phyloP scores from a whole-genome alignment of 2,888 invertebrate genomes.

The Phytoseiulus persimilis region DNA sequence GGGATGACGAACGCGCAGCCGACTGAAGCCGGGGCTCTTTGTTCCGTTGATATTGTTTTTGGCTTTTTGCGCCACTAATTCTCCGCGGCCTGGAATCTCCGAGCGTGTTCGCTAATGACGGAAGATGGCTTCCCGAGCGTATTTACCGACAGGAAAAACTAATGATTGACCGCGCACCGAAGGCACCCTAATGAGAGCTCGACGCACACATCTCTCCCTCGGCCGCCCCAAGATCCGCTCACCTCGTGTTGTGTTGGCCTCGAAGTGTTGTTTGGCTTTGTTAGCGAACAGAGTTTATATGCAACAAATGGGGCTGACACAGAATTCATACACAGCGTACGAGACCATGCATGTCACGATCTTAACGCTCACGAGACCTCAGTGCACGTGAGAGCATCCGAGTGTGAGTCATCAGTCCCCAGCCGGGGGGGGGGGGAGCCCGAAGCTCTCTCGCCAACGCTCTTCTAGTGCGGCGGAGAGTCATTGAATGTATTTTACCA shows the following conservation, averaged over 20 bases:
- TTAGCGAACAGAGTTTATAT: neutral
- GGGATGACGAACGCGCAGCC: neutral
- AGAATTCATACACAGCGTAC: neutral
- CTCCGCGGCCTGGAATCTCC: neutral
- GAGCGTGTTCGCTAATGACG: no score
- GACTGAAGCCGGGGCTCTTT: neutral
- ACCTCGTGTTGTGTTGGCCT: neutral
- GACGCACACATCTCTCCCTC: neutral
- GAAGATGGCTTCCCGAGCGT: no score
- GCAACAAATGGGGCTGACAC: neutral
- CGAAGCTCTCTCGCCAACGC: neutral
- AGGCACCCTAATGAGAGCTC: neutral
- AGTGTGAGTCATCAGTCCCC: neutral
- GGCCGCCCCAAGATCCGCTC: neutral
- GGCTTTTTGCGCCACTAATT: neutral
- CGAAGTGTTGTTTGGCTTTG: neutral
- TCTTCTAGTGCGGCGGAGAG: neutral
- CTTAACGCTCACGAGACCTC: neutral
- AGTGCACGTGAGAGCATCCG: neutral
- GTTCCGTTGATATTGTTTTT: neutral
- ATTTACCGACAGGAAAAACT: no score
- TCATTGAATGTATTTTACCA: neutral
- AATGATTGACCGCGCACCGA: no score
- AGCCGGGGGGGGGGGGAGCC: no score
- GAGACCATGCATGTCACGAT: neutral